Evolutionary conservation across 2,797 vertebrate species (phyloP).

Genomic region (Phyllotis vaccarum): DNA sequence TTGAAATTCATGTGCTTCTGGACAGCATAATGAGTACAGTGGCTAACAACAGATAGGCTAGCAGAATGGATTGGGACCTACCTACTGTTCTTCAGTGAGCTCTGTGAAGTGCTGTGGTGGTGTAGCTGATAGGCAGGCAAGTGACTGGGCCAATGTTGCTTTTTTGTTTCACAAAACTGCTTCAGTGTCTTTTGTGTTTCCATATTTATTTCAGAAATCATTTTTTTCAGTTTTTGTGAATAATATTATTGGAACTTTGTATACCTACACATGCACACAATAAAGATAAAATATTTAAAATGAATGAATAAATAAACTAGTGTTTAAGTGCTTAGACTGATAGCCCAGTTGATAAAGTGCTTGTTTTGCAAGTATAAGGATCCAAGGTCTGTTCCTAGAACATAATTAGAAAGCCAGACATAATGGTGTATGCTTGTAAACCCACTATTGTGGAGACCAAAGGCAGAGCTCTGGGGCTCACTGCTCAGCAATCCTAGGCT

Average conservation of each 20-base stretch:
- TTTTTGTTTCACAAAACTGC: neutral
- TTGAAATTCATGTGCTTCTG: neutral
- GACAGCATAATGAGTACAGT: neutral
- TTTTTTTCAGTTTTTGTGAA: neutral
- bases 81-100: neutral
- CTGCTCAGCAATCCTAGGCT: neutral
- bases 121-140: neutral
- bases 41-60: neutral
- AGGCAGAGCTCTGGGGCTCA: neutral
- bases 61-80: neutral
- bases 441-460: too few species aligned
- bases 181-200: neutral
- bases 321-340: neutral
- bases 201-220: neutral
- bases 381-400: neutral
- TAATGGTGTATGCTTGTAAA: neutral
- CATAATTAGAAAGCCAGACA: neutral
- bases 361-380: neutral
- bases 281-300: neutral
- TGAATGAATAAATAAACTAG: neutral
- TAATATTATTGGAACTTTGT: neutral
- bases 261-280: neutral
- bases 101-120: neutral
- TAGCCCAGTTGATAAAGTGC: neutral
- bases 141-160: neutral